Evolutionary conservation across 2,113 vertebrate species (phyloP).

Genomic region (Grammomys surdaster): DNA sequence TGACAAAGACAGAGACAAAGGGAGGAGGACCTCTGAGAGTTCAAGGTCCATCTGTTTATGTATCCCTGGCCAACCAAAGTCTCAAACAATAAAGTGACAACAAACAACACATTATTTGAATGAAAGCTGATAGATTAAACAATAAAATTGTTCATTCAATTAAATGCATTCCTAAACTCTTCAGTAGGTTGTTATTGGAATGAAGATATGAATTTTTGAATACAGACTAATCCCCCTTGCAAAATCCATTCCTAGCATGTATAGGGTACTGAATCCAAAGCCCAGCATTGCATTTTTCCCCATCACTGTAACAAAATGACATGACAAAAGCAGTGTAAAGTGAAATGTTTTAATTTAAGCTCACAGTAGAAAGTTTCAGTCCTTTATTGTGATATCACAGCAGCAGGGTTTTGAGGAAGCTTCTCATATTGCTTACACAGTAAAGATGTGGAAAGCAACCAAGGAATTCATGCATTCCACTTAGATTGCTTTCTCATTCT

Average conservation of each 20-base stretch:
- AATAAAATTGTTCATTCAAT: background rate
- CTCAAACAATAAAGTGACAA: background rate
- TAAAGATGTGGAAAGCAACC: background rate
- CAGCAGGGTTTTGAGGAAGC: background rate
- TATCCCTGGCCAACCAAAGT: background rate
- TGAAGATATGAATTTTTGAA: background rate
- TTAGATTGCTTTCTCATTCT: background rate
- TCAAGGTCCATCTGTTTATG: background rate
- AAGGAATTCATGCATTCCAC: background rate
- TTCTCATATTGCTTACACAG: background rate
- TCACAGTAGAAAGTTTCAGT: background rate
- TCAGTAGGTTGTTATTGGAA: slow-evolving; percentile 55
- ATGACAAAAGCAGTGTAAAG: background rate
- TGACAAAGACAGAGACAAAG: background rate
- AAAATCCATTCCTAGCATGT: background rate
- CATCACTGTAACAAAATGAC: background rate
- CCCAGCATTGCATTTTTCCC: background rate
- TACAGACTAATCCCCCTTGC: background rate
- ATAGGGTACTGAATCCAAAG: background rate
- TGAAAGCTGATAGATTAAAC: background rate
- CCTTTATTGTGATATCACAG: background rate
- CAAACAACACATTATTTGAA: background rate
- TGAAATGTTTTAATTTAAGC: background rate
- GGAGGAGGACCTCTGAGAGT: background rate
- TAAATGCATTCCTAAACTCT: slow-evolving; percentile 5